These are phyloP conservation scores for Anableps anableps DNA, from an alignment of 2,797 vertebrate species.

Conservation along the genomic window DNA sequence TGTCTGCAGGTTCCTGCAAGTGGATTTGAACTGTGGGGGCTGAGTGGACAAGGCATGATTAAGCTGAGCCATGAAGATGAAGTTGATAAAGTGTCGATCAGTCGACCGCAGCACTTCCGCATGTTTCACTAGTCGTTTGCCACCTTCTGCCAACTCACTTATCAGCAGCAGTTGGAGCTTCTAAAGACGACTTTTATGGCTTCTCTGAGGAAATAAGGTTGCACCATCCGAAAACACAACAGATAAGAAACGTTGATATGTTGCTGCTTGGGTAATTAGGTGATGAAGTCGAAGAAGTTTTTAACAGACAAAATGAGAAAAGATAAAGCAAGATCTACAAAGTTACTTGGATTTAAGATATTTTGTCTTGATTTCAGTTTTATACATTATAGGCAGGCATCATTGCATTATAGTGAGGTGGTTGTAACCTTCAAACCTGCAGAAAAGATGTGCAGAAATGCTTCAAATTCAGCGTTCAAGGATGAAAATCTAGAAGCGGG, in stretches of 20 bases:
- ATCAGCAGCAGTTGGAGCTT: constrained; percentile 6
- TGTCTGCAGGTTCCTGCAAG: neutral
- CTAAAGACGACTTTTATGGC: constrained; percentile 11
- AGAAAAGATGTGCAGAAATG: neutral
- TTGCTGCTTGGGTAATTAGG: neutral
- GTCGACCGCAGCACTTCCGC: constrained; percentile 23
- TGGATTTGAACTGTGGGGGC: neutral
- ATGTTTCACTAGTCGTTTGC: constrained; percentile 14
- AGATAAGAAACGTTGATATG: neutral
- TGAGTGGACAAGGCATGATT: neutral
- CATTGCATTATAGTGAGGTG: too few species aligned
- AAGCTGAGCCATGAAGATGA: constrained; percentile 9
- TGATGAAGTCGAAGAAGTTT: neutral
- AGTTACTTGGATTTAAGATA: neutral
- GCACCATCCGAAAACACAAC: neutral
- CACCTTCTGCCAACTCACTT: constrained; percentile 18
- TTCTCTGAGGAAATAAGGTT: constrained; percentile 18
- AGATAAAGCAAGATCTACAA: too few species aligned
- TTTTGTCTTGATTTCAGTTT: too few species aligned
- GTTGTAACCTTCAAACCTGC: too few species aligned
- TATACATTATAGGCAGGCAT: too few species aligned
- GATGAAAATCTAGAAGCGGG: neutral
- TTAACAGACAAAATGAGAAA: neutral
- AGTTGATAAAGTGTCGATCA: constrained; percentile 25
- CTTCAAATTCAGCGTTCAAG: neutral